Percentiles rank a stretch among this genome's conserved stretches.
Conservation (phyloP, 2,888 invertebrate species). For the Heliconius hortense region DNA sequence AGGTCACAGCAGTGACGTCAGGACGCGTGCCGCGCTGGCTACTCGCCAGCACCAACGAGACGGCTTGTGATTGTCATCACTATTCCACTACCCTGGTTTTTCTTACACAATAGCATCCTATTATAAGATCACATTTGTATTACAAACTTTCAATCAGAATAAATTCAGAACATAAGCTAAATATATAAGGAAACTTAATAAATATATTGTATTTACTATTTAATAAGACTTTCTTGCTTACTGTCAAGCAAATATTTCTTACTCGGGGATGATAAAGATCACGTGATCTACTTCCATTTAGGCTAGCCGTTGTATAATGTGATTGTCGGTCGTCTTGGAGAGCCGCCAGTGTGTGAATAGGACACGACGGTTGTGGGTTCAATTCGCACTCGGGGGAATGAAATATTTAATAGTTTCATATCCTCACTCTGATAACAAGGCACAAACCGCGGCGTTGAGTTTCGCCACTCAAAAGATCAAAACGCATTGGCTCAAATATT, state of each 20-base stretch:
- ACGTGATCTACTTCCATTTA: background rate
- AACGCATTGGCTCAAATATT: no score
- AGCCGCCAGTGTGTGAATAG: no score
- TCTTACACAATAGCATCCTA: constrained; percentile 2
- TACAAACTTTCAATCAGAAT: background rate
- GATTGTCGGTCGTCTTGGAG: no score
- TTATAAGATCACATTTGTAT: background rate
- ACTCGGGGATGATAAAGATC: background rate
- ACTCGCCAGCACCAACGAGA: constrained; percentile 56
- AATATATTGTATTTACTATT: background rate
- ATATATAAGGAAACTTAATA: background rate
- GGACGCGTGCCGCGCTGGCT: constrained; percentile 62
- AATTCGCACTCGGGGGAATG: no score
- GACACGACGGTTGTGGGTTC: no score
- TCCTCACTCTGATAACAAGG: no score
- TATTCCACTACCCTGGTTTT: constrained; percentile 1
- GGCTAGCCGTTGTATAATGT: background rate
- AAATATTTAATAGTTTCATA: no score
- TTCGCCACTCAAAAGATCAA: no score
- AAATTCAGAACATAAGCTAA: background rate
- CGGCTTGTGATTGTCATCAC: constrained; percentile 61
- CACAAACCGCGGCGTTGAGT: no score
- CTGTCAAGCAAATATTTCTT: no score
- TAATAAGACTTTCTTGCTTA: background rate
- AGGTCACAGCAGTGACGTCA: constrained; percentile 46